Conservation (phyloP, 2,797 vertebrate genomes). For the Pogonophryne albipinna region DNA sequence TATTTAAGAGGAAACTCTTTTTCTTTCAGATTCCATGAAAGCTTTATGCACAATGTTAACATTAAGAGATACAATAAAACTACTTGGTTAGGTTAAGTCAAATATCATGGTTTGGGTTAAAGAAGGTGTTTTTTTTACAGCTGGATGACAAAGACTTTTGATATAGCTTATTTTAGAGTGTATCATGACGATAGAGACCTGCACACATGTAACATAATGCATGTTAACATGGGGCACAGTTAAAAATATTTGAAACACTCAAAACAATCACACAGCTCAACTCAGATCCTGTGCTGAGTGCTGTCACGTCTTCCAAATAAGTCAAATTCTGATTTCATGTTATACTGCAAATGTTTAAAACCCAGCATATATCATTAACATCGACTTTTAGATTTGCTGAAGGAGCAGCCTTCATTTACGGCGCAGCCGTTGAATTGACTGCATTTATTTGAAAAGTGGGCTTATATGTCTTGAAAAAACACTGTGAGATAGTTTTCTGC, state of each 20-base stretch:
- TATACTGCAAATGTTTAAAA: not conserved
- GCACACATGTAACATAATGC: conserved; percentile 13
- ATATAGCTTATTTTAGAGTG: no score
- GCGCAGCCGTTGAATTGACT: no score
- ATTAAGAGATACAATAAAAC: not conserved
- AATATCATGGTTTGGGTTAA: no score
- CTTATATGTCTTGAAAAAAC: no score
- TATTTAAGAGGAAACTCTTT: no score
- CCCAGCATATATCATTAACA: not conserved
- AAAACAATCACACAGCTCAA: conserved; percentile 27
- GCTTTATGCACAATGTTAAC: no score
- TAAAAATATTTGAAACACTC: conserved; percentile 23
- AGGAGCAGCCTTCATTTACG: conserved; percentile 52
- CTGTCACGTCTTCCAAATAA: conserved; percentile 5
- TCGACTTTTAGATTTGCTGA: conserved; percentile 25
- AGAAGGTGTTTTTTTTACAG: no score
- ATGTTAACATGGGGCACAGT: conserved; percentile 13
- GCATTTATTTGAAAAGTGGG: no score
- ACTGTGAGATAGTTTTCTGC: no score
- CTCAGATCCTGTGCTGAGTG: conserved; percentile 33
- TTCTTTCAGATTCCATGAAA: no score
- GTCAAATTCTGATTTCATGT: not conserved
- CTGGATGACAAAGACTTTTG: no score
- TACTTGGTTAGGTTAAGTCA: no score
- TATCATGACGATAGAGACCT: conserved; percentile 5